Evolutionary conservation across 2,888 invertebrate genomes (phyloP), one percentile per base, ranked within the genome.

Genomic region (Cenopis cana): DNA sequence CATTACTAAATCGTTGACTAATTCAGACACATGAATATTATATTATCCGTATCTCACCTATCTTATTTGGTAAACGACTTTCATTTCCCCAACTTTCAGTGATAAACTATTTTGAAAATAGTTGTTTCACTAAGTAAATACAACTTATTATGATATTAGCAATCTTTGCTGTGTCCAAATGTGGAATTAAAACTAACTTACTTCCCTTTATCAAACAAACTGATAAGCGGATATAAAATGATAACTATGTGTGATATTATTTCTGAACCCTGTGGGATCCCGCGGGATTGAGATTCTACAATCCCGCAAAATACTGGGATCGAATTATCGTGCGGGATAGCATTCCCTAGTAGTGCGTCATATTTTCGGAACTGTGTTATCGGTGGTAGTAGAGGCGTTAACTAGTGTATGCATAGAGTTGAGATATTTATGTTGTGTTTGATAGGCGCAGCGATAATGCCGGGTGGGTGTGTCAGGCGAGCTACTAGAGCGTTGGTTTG

Each of bases 401-500:
- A 57, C 14, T 59, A 12, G 12, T 50, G 41, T 24, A 29, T 11
- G 17, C 11, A 11, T n/a, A 14, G 20, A 5, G 18, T 9, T 20
- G 9, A 33, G 11, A 49, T 49, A 33, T 62, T 33, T 5, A 8
- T 33, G 49, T 6, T 62, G 29, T 41, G 38, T 20, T 36, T 12
- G 33, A 8, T 33, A 33, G 9, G 33, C 33, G 33, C 11, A 2
- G 46, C 61, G 61, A 41, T 38, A n/a, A 10, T 36, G 61, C 9
- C 33, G 38, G 38, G 62, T 49, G 50, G 11, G 59, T 49, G 33
- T 49, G 33, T n/a, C 36, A 46, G 52, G 52, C 20, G 14, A 46
- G 46, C 17, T n/a, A 54, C 54, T 66, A 59, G 46, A 68, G 59
- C 52, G 29, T 18, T 50, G 52, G 62, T 60, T 73, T 73, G 54